Evolutionary conservation across 2,797 vertebrate genomes (phyloP), one percentile per base, ranked within the genome.

Genomic region (Aeoliscus strigatus): DNA sequence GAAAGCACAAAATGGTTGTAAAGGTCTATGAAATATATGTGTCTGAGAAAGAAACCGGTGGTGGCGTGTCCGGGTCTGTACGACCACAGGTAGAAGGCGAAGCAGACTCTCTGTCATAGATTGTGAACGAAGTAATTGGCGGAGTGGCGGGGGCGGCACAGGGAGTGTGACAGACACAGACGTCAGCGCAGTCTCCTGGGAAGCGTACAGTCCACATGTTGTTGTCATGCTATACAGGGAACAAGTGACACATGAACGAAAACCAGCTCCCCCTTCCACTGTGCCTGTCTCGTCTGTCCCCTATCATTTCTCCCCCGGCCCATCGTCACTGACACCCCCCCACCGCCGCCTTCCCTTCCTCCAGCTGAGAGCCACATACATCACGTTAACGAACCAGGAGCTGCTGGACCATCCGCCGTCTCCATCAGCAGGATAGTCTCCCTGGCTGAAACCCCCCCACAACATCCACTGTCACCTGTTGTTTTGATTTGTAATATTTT

Each of bases 231-330:
- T 50, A 69, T 45, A 46, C 53, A 69, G 44, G 62, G 55, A 71
- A 73, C 59, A 32, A 70, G 69, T 83, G 77, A 81, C 81, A 80
- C 69, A 66, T 80, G 72, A 81, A 80, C 53, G n/a, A 61, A 74
- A 77, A 77, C 64, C 63, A 71, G 71, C 66, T 58, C 35, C 61
- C 54, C 64, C 55, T 48, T 64, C 62, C 51, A 33, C 39, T 41
- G 61, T 51, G 66, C 58, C 70, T 75, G 72, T 77, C 74, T 83
- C 57, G 26, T 75, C 69, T 74, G 67, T 78, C 64, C 70, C 58
- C 52, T 62, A 60, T 77, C 73, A 70, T 65, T 79, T 77, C 70
- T 77, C 66, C 53, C 50, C 39, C 67, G 61, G 68, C 67, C 66
- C 52, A 72, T 76, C 65, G 69, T 53, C 42, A 46, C 45, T 72